Conservation (phyloP, 1,140 invertebrate genomes). For the Asbolus verrucosus region DNA sequence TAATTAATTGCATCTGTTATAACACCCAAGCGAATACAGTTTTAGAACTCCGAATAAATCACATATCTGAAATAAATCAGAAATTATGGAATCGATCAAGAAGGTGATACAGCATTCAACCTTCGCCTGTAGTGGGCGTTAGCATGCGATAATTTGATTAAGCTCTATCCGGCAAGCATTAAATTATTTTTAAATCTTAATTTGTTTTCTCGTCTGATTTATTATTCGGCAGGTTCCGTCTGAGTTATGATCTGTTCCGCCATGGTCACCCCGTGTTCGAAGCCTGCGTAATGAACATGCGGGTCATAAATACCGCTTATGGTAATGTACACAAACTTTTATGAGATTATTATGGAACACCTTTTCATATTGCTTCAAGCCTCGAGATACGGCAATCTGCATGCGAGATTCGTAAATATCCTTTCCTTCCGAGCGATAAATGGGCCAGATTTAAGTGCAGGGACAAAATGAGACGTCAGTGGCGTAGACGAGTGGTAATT, state of each 20-base stretch:
- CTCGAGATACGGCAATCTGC: conserved; percentile 34
- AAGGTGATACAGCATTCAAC: too few species aligned
- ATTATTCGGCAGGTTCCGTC: conserved; percentile 34
- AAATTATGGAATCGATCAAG: too few species aligned
- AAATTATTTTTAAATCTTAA: conserved; percentile 44
- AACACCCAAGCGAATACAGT: too few species aligned
- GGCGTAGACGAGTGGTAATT: conserved; percentile 17
- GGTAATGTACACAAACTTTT: conserved; percentile 54
- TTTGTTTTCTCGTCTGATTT: conserved; percentile 39
- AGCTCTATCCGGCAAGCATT: neutral
- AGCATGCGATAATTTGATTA: conserved; percentile 10
- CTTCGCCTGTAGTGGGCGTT: neutral
- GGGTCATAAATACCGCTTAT: conserved; percentile 49
- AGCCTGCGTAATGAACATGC: conserved; percentile 48
- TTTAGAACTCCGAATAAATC: too few species aligned
- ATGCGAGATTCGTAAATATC: conserved; percentile 22
- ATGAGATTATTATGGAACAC: conserved; percentile 52
- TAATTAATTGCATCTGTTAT: too few species aligned
- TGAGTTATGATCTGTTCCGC: conserved; percentile 30
- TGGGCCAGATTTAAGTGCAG: neutral
- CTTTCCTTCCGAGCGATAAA: neutral
- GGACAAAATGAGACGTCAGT: conserved; percentile 16
- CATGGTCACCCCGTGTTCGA: conserved; percentile 3
- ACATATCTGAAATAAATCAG: too few species aligned
- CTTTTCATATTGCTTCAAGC: conserved; percentile 46